Base-by-base conservation (phyloP, 2,888 invertebrate species). In the Caenorhabditis sp. region DNA sequence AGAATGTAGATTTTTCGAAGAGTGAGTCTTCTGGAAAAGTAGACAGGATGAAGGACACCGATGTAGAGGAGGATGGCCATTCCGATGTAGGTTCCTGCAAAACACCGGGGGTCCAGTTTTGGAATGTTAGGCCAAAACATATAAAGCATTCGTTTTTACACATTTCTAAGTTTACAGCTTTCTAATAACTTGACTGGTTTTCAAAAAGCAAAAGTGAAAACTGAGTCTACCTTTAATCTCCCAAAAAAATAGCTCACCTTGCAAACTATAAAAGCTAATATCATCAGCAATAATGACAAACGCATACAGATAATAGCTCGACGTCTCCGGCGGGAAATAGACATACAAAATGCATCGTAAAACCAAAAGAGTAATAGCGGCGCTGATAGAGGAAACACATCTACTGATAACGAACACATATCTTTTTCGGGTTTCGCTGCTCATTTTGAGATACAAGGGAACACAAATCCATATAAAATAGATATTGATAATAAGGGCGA, bases 401-500 rank as follows among this genome's bases (percentile, higher is more conserved):
- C 77, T 51, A 54, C 61, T 69, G 49, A 77, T n/a, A 24, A 69
- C 69, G 44, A 77, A 77, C 7, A 77, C 63, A 49, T 77, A 77
- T 59, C 77, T 24, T 31, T 77, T 77, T 28, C 41, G 31, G 1
- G 41, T 49, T 31, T 69, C 69, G 7, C 22, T 0, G 8, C 26
- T 49, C 44, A 77, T 69, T 51, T 49, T 41, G 0, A 51, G 24
- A 49, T 54, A 69, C 10, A 77, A 28, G 16, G 77, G 69, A 51
- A 77, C 22, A 63, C 41, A 38, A 41, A 77, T 38, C 19, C 68
- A 69, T 12, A 77, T 16, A n/a, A 63, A 69, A 54, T 69, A 77
- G 19, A 63, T 61, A 54, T 77, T 77, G 54, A 77, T 28, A 2
- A 54, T 12, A 12, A 38, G 38, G 6, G 77, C 77, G 3, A 77